phyloP scores from a whole-genome alignment of 2,888 invertebrate species.

The Cosmia pyralina region DNA sequence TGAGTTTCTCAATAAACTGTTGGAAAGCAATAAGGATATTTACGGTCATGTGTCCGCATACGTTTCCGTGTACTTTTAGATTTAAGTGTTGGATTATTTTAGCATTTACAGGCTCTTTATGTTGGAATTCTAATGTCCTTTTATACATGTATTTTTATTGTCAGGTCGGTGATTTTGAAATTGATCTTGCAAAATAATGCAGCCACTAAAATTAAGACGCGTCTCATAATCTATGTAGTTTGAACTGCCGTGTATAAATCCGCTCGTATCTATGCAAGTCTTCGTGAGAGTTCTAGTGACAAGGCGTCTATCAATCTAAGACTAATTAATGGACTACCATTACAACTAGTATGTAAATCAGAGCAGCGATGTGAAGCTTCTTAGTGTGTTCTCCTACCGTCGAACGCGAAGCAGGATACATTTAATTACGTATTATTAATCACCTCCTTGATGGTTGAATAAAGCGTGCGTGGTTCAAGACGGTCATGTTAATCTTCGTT shows the following conservation, averaged over 20 bases:
- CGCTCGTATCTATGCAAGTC: slow-evolving; percentile 38
- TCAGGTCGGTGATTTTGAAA: slow-evolving; percentile 17
- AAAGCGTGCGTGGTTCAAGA: slow-evolving; percentile 63
- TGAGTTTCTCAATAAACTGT: slow-evolving; percentile 63
- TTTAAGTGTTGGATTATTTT: slow-evolving; percentile 41
- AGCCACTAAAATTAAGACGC: slow-evolving; percentile 36
- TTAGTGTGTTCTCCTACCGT: slow-evolving; percentile 40
- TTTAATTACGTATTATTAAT: slow-evolving; percentile 77
- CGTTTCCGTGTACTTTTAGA: slow-evolving; percentile 56
- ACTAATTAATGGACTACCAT: slow-evolving; percentile 66
- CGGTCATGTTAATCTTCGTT: slow-evolving; percentile 69
- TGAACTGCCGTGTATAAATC: slow-evolving; percentile 40
- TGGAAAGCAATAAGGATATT: slow-evolving; percentile 65
- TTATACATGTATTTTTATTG: slow-evolving; percentile 27
- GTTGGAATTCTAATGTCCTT: slow-evolving; percentile 22
- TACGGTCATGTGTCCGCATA: slow-evolving; percentile 57
- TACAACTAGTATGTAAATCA: slow-evolving; percentile 72
- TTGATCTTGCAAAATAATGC: slow-evolving; percentile 30
- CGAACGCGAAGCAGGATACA: slow-evolving; percentile 67
- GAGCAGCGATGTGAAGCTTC: slow-evolving; percentile 63
- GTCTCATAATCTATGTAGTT: slow-evolving; percentile 14
- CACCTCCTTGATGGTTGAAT: slow-evolving; percentile 70
- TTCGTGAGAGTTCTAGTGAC: slow-evolving; percentile 52
- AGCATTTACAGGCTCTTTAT: slow-evolving; percentile 27
- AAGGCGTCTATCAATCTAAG: slow-evolving; percentile 65